Conservation (phyloP, 2,797 vertebrate species). For the Chrosomus eos region DNA sequence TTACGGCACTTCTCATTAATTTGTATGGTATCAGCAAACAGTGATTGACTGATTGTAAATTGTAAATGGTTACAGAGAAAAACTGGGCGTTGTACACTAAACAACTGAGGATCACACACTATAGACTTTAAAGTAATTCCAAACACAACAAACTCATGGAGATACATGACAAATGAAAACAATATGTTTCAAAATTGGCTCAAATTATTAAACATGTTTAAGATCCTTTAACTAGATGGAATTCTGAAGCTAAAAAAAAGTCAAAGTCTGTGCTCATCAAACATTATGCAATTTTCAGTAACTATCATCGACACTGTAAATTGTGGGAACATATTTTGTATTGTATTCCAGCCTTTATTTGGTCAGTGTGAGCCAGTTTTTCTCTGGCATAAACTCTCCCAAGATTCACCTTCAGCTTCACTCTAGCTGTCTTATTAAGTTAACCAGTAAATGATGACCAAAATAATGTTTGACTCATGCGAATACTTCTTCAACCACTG, state of each 20-base stretch:
- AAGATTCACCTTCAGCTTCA: not conserved
- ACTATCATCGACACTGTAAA: not conserved
- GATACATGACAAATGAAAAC: not conserved
- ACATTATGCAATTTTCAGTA: not conserved
- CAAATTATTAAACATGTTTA: not conserved
- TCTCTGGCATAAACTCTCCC: not conserved
- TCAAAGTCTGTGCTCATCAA: not conserved
- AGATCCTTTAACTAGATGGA: not conserved
- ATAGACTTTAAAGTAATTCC: not conserved
- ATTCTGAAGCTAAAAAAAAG: not conserved
- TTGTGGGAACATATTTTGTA: too few species aligned
- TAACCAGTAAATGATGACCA: slow-evolving; percentile 19
- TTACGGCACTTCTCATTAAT: not conserved
- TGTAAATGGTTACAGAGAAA: not conserved
- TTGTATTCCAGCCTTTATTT: not conserved
- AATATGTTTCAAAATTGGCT: not conserved
- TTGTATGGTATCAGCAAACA: not conserved
- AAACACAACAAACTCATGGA: not conserved
- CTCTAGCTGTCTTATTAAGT: not conserved
- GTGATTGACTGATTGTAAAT: not conserved
- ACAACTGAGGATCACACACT: not conserved
- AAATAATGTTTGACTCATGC: slow-evolving; percentile 14
- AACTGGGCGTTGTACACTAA: not conserved
- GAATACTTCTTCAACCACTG: slow-evolving; percentile 29
- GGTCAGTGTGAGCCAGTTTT: not conserved